Base-by-base conservation (phyloP, 2,113 vertebrate species). In the Seriola rivoliana region DNA sequence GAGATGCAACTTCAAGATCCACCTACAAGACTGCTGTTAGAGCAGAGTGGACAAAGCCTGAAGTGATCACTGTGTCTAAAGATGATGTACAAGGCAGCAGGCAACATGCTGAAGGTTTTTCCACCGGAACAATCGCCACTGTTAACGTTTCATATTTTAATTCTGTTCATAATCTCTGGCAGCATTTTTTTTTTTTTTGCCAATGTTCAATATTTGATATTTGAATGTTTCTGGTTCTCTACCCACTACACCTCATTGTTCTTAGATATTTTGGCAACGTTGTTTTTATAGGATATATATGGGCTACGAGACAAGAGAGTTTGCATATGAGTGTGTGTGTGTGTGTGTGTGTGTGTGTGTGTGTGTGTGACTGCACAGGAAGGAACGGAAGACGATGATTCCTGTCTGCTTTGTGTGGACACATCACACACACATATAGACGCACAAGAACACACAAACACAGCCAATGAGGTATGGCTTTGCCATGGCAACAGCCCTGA, bases 401-500 rank as follows among this genome's bases (percentile, higher is more conserved):
- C 59, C 13, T 44, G 36, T 67, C 40, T n/a, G 23, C 62, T 34
- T 52, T 58, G 42, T 65, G 40, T 50, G 40, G 57, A 63, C 12
- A 46, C 34, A 64, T 73, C 70, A 64, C 59, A 54, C 59, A 54
- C 9, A 50, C 13, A 74, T 21, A 72, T 10, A 71, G 60, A 54
- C 57, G 62, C 38, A 75, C 25, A 42, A 7, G 17, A 36, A 44
- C 46, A 67, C 21, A 21, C 55, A 57, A 62, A 44, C 14, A 8
- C 13, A 44, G 59, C 46, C 25, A 62, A 1, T 4, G 55, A 72
- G 66, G 81, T 80, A 88, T 86, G 70, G 82, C 82, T 78, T 87
- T 67, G 38, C 87, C 88, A 92, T 90, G 88, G 89, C 75, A 92
- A 90, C 88, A 86, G 57, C 58, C 80, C 32, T 54, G 66, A 69